phyloP scores from a whole-genome alignment of 1,140 invertebrate genomes.

The Eupristina koningsbergeri region DNA sequence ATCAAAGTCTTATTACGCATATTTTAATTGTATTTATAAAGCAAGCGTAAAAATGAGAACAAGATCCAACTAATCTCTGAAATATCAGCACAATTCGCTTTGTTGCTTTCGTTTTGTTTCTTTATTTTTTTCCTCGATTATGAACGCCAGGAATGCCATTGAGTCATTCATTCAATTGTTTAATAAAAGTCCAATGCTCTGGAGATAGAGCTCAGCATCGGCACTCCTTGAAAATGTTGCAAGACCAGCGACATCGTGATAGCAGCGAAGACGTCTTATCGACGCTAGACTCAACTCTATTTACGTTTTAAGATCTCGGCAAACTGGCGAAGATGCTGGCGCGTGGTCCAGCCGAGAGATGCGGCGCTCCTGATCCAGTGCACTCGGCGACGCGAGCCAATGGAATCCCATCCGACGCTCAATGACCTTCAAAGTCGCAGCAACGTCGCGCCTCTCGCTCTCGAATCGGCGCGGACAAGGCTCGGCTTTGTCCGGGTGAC shows the following conservation, averaged over 20 bases:
- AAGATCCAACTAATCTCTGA: neutral
- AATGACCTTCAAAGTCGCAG: neutral
- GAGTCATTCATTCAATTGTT: too few species aligned
- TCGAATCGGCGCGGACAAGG: neutral
- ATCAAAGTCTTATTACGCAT: too few species aligned
- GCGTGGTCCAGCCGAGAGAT: neutral
- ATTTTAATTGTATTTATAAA: neutral
- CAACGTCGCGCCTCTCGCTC: too few species aligned
- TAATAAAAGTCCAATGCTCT: too few species aligned
- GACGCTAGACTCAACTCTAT: neutral
- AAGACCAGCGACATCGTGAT: neutral
- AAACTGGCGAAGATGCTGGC: too few species aligned
- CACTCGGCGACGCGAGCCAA: neutral
- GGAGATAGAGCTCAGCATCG: too few species aligned
- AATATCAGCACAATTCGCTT: neutral
- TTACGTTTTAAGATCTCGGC: neutral
- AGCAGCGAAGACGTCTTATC: neutral
- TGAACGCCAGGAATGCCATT: too few species aligned
- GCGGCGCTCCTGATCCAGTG: neutral
- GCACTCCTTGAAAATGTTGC: neutral
- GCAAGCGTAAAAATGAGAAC: neutral
- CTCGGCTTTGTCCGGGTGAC: neutral
- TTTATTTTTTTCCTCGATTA: too few species aligned
- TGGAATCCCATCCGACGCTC: neutral
- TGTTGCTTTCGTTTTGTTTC: too few species aligned